phyloP scores from a whole-genome alignment of 2,888 invertebrate species.

The Allolobophora icterica region DNA sequence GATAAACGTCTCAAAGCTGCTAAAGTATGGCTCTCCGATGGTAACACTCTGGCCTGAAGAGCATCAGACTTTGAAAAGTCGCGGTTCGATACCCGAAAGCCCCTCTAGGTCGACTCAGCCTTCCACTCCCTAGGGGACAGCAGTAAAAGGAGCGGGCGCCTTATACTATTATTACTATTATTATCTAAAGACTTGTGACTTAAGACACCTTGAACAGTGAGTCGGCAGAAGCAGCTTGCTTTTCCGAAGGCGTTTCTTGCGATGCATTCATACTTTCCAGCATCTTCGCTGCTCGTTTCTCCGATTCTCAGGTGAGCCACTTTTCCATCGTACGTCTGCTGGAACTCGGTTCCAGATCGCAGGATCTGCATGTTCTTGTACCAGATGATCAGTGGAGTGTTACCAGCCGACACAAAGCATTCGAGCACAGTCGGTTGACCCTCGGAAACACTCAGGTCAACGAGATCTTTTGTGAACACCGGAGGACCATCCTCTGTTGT shows the following conservation, averaged over 20 bases:
- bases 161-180: too few relatives aligned
- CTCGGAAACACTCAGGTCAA: slow-evolving; percentile 14
- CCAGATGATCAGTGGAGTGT: slow-evolving; percentile 29
- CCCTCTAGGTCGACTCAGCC: too few relatives aligned
- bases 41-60: too few relatives aligned
- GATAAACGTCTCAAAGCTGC: too few relatives aligned
- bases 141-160: too few relatives aligned
- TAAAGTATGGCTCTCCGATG: background rate
- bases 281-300: slow-evolving; percentile 29
- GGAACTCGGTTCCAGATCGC: slow-evolving; percentile 35
- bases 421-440: slow-evolving; percentile 13
- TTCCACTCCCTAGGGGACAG: too few relatives aligned
- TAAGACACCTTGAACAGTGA: slow-evolving; percentile 22
- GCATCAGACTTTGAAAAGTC: too few relatives aligned
- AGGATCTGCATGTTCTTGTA: slow-evolving; percentile 33
- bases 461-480: background rate
- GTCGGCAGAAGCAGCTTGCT: background rate
- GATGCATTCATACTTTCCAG: slow-evolving; percentile 33
- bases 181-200: background rate
- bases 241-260: slow-evolving; percentile 32
- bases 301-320: slow-evolving; percentile 25
- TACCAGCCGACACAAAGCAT: background rate
- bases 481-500: slow-evolving; percentile 27
- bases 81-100: too few relatives aligned
- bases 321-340: slow-evolving; percentile 30